phyloP scores from a whole-genome alignment of 2,888 invertebrate species.

The Acronicta alni region DNA sequence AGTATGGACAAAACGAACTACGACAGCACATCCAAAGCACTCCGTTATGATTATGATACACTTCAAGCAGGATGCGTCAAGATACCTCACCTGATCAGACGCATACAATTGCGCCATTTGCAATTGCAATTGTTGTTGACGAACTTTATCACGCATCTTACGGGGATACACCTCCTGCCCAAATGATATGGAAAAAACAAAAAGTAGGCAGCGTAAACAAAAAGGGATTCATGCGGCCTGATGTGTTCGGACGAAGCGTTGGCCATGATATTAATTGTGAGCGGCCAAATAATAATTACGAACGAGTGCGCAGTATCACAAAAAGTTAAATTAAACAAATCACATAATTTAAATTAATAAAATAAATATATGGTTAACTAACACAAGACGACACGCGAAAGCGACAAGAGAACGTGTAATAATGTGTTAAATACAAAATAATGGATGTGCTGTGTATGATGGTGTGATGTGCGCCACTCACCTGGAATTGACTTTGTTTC shows the following conservation, averaged over 20 bases:
- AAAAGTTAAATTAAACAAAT: conserved; percentile 70
- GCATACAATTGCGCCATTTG: conserved; percentile 89
- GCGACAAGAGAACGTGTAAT: conserved; percentile 66
- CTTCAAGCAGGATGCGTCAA: conserved; percentile 85
- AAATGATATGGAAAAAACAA: conserved; percentile 89
- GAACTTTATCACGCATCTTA: conserved; percentile 94
- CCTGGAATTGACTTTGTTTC: conserved; percentile 92
- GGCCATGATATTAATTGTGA: conserved; percentile 60
- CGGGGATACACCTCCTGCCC: conserved; percentile 94
- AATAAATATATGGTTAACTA: conserved; percentile 76
- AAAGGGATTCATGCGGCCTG: conserved; percentile 85
- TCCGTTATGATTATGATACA: conserved; percentile 74
- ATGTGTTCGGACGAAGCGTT: conserved; percentile 77
- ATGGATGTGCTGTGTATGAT: conserved; percentile 83
- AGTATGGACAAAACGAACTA: conserved; percentile 74
- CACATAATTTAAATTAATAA: conserved; percentile 66
- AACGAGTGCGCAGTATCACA: conserved; percentile 63
- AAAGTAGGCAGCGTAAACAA: conserved; percentile 89
- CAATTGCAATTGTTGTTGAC: conserved; percentile 91
- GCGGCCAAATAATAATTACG: conserved; percentile 68
- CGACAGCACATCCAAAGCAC: conserved; percentile 89
- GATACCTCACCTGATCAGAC: conserved; percentile 88
- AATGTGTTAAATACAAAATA: conserved; percentile 72
- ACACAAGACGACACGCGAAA: conserved; percentile 81
- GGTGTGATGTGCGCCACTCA: conserved; percentile 67